Evolutionary conservation across 2,888 invertebrate genomes (phyloP).

Genomic region (Tachina fera): DNA sequence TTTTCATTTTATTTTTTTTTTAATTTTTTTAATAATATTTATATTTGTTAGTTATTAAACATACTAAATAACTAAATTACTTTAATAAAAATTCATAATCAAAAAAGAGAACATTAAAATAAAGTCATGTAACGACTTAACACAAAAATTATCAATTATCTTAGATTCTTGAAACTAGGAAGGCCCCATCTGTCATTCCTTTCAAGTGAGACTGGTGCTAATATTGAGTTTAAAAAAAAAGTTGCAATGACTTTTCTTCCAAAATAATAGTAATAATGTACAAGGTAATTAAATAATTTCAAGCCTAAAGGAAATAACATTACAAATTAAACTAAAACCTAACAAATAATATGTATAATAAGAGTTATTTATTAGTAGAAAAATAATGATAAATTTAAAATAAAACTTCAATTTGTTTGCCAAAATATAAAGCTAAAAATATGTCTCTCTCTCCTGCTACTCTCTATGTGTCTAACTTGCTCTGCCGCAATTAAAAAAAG

Average conservation of each 20-base stretch:
- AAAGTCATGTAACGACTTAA: slow-evolving; percentile 66
- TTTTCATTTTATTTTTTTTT: slow-evolving; percentile 73
- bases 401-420: slow-evolving; percentile 49
- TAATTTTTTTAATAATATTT: slow-evolving; percentile 60
- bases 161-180: slow-evolving; percentile 39
- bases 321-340: slow-evolving; percentile 47
- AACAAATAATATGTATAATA: slow-evolving; percentile 38
- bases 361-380: slow-evolving; percentile 27
- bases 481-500: slow-evolving; percentile 30
- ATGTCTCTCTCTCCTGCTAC: slow-evolving; percentile 58
- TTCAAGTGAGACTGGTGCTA: not conserved
- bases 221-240: slow-evolving; percentile 22
- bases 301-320: slow-evolving; percentile 48
- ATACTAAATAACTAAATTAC: slow-evolving; percentile 69
- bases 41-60: slow-evolving; percentile 66
- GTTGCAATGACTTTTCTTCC: slow-evolving; percentile 15
- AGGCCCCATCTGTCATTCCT: not conserved
- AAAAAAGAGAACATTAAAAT: slow-evolving; percentile 66
- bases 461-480: slow-evolving; percentile 5
- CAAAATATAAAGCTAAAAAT: slow-evolving; percentile 51
- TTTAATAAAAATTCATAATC: slow-evolving; percentile 66
- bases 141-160: slow-evolving; percentile 42
- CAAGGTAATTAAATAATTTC: slow-evolving; percentile 52
- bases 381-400: slow-evolving; percentile 60
- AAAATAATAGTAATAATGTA: slow-evolving; percentile 41